Conservation (phyloP, 1,140 invertebrate genomes). For the Laupala kohalensis region DNA sequence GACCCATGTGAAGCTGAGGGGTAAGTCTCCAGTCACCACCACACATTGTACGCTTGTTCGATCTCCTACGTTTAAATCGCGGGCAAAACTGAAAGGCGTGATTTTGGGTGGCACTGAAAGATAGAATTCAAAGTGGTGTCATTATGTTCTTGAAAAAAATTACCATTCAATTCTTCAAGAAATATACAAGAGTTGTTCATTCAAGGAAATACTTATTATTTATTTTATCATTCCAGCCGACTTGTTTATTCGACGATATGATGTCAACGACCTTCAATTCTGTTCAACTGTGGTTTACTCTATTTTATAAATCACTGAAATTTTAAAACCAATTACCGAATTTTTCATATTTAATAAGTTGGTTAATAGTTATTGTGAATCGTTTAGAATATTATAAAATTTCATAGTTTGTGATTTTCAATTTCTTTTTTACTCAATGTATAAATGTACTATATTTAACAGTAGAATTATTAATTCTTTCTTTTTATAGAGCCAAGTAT, state of each 20-base stretch:
- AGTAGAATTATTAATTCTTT: no score
- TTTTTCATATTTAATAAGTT: no score
- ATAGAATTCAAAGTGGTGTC: constrained; percentile 10
- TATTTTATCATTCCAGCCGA: background rate
- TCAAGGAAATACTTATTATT: background rate
- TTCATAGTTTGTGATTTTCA: no score
- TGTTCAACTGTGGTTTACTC: background rate
- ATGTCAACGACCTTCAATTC: background rate
- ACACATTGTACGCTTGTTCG: constrained; percentile 51
- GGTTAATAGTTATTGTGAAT: no score
- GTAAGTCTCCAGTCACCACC: constrained; percentile 49
- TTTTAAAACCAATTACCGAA: no score
- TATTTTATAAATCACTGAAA: background rate
- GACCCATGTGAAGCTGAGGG: constrained; percentile 54
- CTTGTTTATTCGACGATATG: background rate
- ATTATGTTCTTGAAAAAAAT: constrained; percentile 1
- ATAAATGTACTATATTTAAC: no score
- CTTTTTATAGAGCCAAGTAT: no score
- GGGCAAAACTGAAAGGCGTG: constrained; percentile 46
- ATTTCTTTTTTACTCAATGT: no score
- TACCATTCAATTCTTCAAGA: background rate
- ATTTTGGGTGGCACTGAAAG: constrained; percentile 50
- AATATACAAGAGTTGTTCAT: background rate
- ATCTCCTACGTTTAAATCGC: constrained; percentile 44
- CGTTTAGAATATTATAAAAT: no score